Percentiles rank a stretch among this genome's conserved stretches.
Conservation (phyloP, 2,888 invertebrate species). For the Hirtodrosophila cameraria region DNA sequence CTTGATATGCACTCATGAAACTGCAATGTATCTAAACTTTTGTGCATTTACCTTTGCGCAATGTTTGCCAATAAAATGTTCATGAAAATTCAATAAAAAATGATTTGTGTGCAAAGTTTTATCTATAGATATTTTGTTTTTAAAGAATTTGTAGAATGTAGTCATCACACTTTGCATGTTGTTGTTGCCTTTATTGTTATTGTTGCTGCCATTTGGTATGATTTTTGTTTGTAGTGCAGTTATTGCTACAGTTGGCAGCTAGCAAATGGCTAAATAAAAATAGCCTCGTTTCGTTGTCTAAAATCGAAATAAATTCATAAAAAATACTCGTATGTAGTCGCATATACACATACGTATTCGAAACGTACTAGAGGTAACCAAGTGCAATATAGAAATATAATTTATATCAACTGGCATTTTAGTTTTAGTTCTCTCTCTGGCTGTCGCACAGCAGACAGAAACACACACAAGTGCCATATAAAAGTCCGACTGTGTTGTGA, state of each 20-base stretch:
- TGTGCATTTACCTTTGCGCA: slow-evolving; percentile 57
- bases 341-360: slow-evolving; percentile 6
- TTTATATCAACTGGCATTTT: slow-evolving; percentile 67
- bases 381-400: slow-evolving; percentile 64
- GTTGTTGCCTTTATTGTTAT: slow-evolving; percentile 15
- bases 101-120: slow-evolving; percentile 65
- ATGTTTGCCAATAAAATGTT: slow-evolving; percentile 73
- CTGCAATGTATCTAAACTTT: slow-evolving; percentile 27
- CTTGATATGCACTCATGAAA: slow-evolving; percentile 30
- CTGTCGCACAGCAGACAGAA: slow-evolving; percentile 13
- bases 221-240: slow-evolving; percentile 60
- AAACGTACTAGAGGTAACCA: slow-evolving; percentile 37
- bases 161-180: slow-evolving; percentile 19
- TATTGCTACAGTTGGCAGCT: slow-evolving; percentile 64
- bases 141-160: slow-evolving; percentile 45
- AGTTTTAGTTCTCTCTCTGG: slow-evolving; percentile 53
- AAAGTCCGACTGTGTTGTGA: slow-evolving; percentile 34
- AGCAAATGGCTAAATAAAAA: slow-evolving; percentile 65
- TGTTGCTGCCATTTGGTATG: slow-evolving; percentile 35
- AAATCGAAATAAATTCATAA: slow-evolving; percentile 65
- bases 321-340: slow-evolving; percentile 16
- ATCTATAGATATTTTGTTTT: slow-evolving; percentile 7
- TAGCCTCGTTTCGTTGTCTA: slow-evolving; percentile 54
- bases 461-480: slow-evolving; percentile 37
- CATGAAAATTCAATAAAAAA: slow-evolving; percentile 78